Conservation (phyloP, 2,113 vertebrate genomes). For the Hydrolagus affinis region DNA sequence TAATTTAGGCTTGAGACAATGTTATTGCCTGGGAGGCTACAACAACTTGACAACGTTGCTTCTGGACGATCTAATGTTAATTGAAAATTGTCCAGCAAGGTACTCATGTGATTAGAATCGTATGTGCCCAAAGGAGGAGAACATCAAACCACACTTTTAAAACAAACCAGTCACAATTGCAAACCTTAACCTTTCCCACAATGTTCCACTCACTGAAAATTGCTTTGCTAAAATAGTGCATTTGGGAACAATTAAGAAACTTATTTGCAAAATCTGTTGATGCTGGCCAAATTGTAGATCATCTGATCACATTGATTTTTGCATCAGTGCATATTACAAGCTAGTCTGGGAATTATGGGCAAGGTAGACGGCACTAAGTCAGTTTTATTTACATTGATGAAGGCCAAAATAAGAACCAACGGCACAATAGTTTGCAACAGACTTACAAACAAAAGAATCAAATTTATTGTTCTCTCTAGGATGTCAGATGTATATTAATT, state of each 20-base stretch:
- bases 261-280: background rate
- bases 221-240: background rate
- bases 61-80: background rate
- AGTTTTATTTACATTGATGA: background rate
- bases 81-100: background rate
- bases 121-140: background rate
- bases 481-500: background rate
- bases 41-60: conserved; percentile 2
- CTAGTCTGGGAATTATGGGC: background rate
- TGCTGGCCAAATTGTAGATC: background rate
- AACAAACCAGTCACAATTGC: background rate
- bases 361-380: too few relatives aligned
- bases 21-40: background rate
- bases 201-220: background rate
- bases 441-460: background rate
- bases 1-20: background rate
- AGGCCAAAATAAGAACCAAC: background rate
- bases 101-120: conserved; percentile 1
- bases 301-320: background rate
- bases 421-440: background rate
- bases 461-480: background rate
- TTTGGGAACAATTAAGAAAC: background rate
- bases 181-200: background rate
- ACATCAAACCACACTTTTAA: too few relatives aligned
- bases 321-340: background rate